A percentile compares a stretch with the other conserved stretches of the same genome.
Evolutionary conservation across 2,113 vertebrate genomes (phyloP).

Genomic region (Odocoileus virginianus): DNA sequence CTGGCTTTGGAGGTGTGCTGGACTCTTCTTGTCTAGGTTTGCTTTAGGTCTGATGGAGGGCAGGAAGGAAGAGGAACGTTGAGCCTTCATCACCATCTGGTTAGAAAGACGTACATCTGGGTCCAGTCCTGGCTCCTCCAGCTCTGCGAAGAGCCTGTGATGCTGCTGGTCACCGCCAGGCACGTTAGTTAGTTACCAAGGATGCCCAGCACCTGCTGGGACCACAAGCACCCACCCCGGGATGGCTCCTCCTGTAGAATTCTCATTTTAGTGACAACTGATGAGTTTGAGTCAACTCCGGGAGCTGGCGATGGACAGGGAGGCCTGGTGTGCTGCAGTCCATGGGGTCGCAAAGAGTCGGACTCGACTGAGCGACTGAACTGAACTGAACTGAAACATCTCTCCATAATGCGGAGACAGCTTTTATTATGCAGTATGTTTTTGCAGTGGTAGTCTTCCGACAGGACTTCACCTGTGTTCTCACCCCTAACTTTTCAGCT

Average conservation of each 20-base stretch:
- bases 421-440: accelerated
- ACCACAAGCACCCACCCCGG: accelerated
- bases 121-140: background rate
- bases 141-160: too few relatives aligned
- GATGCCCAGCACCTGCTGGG: accelerated
- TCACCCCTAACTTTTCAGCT: background rate
- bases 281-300: accelerated
- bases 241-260: accelerated
- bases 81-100: accelerated
- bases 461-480: background rate
- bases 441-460: background rate
- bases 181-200: background rate
- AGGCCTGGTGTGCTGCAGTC: background rate
- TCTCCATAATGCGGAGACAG: accelerated
- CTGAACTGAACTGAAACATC: background rate
- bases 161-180: background rate
- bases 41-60: background rate
- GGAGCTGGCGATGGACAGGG: background rate
- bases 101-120: background rate
- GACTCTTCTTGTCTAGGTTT: too few relatives aligned
- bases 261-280: accelerated
- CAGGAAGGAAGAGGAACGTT: background rate
- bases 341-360: background rate
- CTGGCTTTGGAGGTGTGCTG: background rate
- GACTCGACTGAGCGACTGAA: accelerated